Conservation (phyloP, 2,888 invertebrate species). For the Ophion slaviceki region DNA sequence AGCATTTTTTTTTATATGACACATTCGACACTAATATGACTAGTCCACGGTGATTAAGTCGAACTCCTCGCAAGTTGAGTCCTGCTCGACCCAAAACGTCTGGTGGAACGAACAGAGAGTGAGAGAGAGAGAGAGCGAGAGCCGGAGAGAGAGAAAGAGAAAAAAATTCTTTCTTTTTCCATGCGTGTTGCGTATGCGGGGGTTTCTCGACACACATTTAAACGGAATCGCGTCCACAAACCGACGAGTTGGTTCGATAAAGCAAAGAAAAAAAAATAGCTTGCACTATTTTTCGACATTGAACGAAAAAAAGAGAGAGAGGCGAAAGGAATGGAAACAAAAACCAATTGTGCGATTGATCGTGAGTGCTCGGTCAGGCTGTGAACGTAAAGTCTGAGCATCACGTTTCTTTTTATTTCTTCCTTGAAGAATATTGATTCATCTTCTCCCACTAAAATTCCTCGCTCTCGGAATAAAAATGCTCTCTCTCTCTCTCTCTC, state of each 20-base stretch:
- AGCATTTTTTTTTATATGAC: not conserved
- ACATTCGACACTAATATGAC: not conserved
- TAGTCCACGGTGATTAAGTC: not conserved
- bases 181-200: not conserved
- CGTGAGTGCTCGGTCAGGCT: conserved; percentile 82
- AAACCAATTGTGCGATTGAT: conserved; percentile 54
- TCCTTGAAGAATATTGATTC: conserved; percentile 34
- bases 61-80: not conserved
- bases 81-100: not conserved
- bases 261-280: not conserved
- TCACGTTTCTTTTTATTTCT: conserved; percentile 72
- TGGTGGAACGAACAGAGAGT: not conserved
- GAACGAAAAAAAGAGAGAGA: conserved; percentile 23
- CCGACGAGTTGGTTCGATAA: not conserved
- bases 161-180: not conserved
- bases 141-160: not conserved
- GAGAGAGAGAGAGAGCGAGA: conserved; percentile 15
- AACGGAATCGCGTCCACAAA: not conserved
- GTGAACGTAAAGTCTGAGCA: conserved; percentile 83
- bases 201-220: not conserved
- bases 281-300: not conserved
- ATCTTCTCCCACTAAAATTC: conserved; percentile 14
- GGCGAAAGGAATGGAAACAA: conserved; percentile 23
- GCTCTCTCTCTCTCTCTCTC: conserved; percentile 2
- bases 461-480: not conserved